Evolutionary conservation across 2,113 vertebrate species (phyloP), one percentile per base, ranked within the genome.

Genomic region (Trochalopteron elliotii): DNA sequence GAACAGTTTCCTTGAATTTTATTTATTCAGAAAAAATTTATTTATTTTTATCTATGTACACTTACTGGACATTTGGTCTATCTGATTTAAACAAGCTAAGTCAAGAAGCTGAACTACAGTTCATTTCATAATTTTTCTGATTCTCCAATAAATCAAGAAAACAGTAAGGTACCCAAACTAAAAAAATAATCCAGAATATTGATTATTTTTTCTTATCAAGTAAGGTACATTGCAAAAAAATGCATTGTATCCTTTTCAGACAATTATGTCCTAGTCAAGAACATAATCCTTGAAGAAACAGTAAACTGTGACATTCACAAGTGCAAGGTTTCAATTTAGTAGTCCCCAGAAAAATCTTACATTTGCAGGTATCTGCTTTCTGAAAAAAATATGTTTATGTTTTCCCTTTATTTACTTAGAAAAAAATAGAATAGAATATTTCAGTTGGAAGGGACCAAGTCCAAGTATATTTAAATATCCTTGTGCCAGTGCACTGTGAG

Each of bases 1-100:
- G 57, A 96, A 67, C 18, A 71, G 53, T 87, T 70, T 79, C 30
- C 17, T 76, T 79, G 70, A 67, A 59, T 69, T 91, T 80, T 77
- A 82, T 90, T 96, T 94, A 50, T 96, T 93, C 52, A 78, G 77
- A 94, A 94, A 84, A 33, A 30, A 47, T 44, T 25, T 42, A 52
- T 70, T 39, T 77, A 27, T 75, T 89, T 90, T 87, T 72, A 79
- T 81, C 45, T 67, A 2, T 53, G 9, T 39, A 16, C 8, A 23
- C 4, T 47, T 55, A 40, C 47, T 27, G 14, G 37, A 30, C 7
- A 63, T 69, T 61, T 28, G 40, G 23, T 23, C 70, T 94, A 27
- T 30, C 6, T 59, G 49, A 42, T 42, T 57, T 83, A 7, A 89
- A 33, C 52, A 61, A 56, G 23, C 2, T 31, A 59, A 85, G 11